Evolutionary conservation across 2,797 vertebrate genomes (phyloP).

Genomic region (Myiotriccus ornatus): DNA sequence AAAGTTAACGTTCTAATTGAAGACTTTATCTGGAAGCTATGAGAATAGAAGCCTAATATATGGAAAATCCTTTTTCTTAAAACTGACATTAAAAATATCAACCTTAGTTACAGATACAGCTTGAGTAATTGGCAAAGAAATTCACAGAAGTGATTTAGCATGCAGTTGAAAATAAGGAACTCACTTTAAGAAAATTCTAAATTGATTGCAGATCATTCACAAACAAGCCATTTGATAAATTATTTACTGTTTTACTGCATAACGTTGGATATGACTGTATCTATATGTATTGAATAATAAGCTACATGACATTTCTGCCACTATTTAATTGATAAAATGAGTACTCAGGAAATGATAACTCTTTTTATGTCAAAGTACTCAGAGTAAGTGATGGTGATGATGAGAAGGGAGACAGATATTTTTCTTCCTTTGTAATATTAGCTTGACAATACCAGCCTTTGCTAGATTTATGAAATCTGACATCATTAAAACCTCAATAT

Average conservation of each 20-base stretch:
- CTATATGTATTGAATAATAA: neutral
- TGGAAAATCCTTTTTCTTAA: neutral
- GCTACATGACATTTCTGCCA: neutral
- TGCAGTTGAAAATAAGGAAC: neutral
- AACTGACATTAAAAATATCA: neutral
- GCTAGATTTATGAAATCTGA: slow-evolving; percentile 43
- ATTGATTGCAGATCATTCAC: neutral
- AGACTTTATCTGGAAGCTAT: neutral
- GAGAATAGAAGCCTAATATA: neutral
- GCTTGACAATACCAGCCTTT: slow-evolving; percentile 15
- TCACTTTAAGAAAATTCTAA: neutral
- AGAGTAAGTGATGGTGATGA: neutral
- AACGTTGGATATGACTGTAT: neutral
- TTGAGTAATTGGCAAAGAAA: neutral
- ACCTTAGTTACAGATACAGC: neutral
- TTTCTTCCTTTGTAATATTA: slow-evolving; percentile 17
- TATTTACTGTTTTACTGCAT: neutral
- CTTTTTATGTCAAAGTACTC: slow-evolving; percentile 43
- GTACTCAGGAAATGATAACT: slow-evolving; percentile 1
- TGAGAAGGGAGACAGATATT: slow-evolving; percentile 45
- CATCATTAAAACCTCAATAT: slow-evolving; percentile 36
- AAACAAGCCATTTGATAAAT: neutral
- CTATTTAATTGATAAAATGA: slow-evolving; percentile 47
- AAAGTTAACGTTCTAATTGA: neutral
- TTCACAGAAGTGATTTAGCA: neutral